These are phyloP conservation scores for Mionectes macconnelli DNA, from an alignment of 2,113 vertebrate species.

Conservation along the genomic window DNA sequence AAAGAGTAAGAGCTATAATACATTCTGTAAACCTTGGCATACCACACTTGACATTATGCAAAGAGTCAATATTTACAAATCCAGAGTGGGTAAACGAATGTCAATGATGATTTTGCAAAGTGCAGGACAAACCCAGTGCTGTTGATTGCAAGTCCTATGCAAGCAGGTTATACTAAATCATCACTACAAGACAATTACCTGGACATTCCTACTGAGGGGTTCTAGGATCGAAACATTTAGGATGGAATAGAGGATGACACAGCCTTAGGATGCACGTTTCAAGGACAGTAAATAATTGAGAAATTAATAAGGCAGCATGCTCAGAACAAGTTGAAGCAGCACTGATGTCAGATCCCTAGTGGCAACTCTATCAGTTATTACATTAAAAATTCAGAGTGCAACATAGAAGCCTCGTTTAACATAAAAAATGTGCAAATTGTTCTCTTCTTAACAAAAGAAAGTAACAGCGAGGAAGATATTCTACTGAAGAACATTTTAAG, in stretches of 20 bases:
- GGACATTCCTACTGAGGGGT: slow-evolving; percentile 57
- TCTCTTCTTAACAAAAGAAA: slow-evolving; percentile 79
- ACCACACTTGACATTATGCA: slow-evolving; percentile 87
- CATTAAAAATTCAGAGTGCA: slow-evolving; percentile 82
- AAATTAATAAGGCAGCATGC: slow-evolving; percentile 82
- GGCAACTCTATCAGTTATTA: slow-evolving; percentile 68
- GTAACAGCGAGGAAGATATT: slow-evolving; percentile 74
- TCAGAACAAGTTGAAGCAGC: slow-evolving; percentile 75
- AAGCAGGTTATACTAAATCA: slow-evolving; percentile 64
- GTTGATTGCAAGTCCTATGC: slow-evolving; percentile 70
- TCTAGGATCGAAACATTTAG: slow-evolving; percentile 70
- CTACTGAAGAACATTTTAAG: slow-evolving; percentile 73
- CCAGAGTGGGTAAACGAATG: slow-evolving; percentile 63
- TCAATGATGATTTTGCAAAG: slow-evolving; percentile 78
- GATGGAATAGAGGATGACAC: slow-evolving; percentile 24
- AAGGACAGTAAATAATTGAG: slow-evolving; percentile 55
- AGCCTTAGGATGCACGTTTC: slow-evolving; percentile 54
- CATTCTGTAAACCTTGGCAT: slow-evolving; percentile 94
- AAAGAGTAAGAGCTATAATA: slow-evolving; percentile 82
- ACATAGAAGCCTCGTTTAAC: slow-evolving; percentile 81
- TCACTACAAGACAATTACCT: slow-evolving; percentile 69
- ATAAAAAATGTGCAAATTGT: slow-evolving; percentile 92
- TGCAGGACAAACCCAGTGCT: slow-evolving; percentile 77
- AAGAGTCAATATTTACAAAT: slow-evolving; percentile 89
- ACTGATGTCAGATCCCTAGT: slow-evolving; percentile 73